Conservation (phyloP, 2,797 vertebrate species). For the Semaprochilodus insignis region DNA sequence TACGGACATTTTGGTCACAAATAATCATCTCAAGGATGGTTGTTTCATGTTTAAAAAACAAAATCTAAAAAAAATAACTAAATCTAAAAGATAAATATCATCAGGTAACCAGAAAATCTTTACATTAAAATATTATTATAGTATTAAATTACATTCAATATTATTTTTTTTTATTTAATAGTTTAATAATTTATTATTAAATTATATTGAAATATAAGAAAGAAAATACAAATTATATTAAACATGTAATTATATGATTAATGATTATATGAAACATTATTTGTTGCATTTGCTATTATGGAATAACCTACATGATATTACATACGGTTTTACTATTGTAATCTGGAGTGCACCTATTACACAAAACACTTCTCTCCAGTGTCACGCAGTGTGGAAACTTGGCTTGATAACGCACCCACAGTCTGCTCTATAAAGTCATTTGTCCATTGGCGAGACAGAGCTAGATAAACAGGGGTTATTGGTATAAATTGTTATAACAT, state of each 20-base stretch:
- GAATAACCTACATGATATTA: background rate
- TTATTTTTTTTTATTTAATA: too few species aligned
- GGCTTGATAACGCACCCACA: background rate
- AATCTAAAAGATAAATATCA: background rate
- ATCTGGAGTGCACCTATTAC: background rate
- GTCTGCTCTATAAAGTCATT: constrained; percentile 17
- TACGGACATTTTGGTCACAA: background rate
- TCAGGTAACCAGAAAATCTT: too few species aligned
- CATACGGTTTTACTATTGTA: background rate
- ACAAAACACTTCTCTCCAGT: constrained; percentile 5
- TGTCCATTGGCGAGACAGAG: constrained; percentile 27
- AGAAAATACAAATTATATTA: too few species aligned
- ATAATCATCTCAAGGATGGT: background rate
- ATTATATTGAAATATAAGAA: too few species aligned
- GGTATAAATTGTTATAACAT: constrained; percentile 41
- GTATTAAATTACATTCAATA: too few species aligned
- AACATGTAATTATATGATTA: too few species aligned
- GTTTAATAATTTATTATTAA: too few species aligned
- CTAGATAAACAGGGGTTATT: constrained; percentile 48
- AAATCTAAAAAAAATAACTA: background rate
- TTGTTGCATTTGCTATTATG: background rate
- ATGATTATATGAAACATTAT: too few species aligned
- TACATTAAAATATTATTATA: too few species aligned
- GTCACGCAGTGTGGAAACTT: constrained; percentile 3
- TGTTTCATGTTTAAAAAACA: background rate